Percentiles rank a stretch among this genome's conserved stretches.
Evolutionary conservation across 2,113 vertebrate genomes (phyloP).

Genomic region (Todiramphus chloris): DNA sequence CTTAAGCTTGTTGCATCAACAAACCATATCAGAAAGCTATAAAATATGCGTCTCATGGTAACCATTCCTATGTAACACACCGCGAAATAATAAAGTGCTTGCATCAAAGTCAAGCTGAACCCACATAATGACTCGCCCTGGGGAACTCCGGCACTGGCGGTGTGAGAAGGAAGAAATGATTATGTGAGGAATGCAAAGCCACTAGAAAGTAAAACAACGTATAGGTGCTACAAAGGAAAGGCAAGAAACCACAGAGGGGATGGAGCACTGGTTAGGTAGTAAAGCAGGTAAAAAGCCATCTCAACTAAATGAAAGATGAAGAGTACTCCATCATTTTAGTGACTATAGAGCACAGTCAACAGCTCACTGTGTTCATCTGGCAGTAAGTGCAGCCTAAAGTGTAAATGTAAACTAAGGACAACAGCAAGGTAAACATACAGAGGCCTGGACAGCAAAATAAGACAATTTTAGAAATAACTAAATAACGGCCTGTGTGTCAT

Average conservation of each 20-base stretch:
- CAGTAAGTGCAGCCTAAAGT: background rate
- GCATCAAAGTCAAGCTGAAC: constrained; percentile 51
- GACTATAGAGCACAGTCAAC: background rate
- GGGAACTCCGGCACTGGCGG: constrained; percentile 5
- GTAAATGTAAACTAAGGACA: background rate
- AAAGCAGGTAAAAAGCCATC: background rate
- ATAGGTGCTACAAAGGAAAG: background rate
- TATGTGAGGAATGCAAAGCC: background rate
- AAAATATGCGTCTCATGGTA: constrained; percentile 61
- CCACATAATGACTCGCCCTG: constrained; percentile 32
- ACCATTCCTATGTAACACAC: constrained; percentile 41
- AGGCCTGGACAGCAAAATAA: background rate
- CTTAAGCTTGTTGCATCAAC: constrained; percentile 43
- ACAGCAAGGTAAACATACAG: background rate
- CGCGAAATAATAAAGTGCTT: constrained; percentile 20
- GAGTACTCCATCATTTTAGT: background rate
- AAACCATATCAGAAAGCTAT: constrained; percentile 35
- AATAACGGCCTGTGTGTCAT: background rate
- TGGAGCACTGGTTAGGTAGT: background rate
- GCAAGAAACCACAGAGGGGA: background rate
- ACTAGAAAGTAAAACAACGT: background rate
- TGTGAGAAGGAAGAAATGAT: background rate
- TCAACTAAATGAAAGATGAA: background rate
- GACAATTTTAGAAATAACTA: background rate
- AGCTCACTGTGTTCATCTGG: background rate